phyloP scores from a whole-genome alignment of 1,140 invertebrate species.

The Cyclina sinensis region DNA sequence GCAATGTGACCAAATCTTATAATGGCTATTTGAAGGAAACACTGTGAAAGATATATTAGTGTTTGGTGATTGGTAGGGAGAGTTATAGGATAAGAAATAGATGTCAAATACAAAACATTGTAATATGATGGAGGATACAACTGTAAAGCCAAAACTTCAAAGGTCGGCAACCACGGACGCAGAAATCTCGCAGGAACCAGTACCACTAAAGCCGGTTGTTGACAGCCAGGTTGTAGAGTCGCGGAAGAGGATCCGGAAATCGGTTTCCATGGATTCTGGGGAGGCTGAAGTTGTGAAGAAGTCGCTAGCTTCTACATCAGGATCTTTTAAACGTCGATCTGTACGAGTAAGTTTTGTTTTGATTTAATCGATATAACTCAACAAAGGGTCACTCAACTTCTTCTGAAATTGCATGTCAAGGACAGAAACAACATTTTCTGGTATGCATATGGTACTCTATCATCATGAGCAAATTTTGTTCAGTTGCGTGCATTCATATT shows the following conservation, averaged over 20 bases:
- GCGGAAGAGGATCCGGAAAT: background rate
- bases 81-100: too few relatives aligned
- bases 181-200: background rate
- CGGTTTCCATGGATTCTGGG: slow-evolving; percentile 32
- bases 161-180: background rate
- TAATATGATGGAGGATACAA: background rate
- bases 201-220: too few relatives aligned
- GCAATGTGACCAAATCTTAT: background rate
- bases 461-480: too few relatives aligned
- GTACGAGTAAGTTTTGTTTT: slow-evolving; percentile 49
- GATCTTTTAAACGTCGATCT: slow-evolving; percentile 52
- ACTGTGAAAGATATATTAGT: too few relatives aligned
- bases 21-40: background rate
- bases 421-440: too few relatives aligned
- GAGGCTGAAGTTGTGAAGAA: slow-evolving; percentile 10
- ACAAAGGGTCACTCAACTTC: too few relatives aligned
- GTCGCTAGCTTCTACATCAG: background rate
- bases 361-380: too few relatives aligned
- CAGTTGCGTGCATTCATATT: too few relatives aligned
- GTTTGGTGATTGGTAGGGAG: background rate
- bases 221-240: background rate
- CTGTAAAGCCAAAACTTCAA: background rate
- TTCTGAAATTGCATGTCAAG: too few relatives aligned
- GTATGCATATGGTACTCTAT: too few relatives aligned
- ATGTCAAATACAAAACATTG: background rate